Base-by-base conservation (phyloP, 1,140 invertebrate species). In the Diuraphis noxia region DNA sequence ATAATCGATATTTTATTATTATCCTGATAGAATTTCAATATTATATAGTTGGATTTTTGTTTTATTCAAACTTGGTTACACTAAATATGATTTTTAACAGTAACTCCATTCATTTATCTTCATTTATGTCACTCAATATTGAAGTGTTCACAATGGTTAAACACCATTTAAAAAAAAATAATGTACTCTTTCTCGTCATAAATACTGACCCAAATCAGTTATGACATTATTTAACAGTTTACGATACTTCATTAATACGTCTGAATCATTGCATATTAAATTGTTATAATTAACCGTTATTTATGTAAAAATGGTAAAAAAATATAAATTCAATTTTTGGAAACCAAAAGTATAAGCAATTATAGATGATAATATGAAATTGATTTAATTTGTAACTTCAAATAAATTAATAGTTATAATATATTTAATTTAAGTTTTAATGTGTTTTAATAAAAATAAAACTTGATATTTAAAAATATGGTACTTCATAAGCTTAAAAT, bases 81-180 rank as follows among this genome's bases (percentile, higher is more conserved):
- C 52, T 40, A 63, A 63, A 88, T 88, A 88, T 56, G 86, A 63
- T 88, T 63, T 56, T 63, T 56, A 36, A 63, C 30, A 40, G 85
- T 56, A 87, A 56, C 30, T 25, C 46, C 86, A 38, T 63, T 36
- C 86, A 88, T 88, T 88, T 63, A 88, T 88, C 86, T 88, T 88
- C 49, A 88, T 88, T 88, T 63, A 88, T 88, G 86, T 88, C 86
- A 88, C 86, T 40, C 52, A 88, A 63, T 88, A 88, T 40, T 63
- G 49, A 63, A 88, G 86, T 88, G 86, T 88, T 63, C n/a, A 63
- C 86, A 88, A 88, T 63, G 25, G 86, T 88, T 88, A 40, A 52
- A 86, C 85, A 52, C 8, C 46, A 52, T 36, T 86, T 72, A 72
- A 72, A 63, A 72, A 63, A 63, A 72, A 72, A 52, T 52, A 52